Base-by-base conservation (phyloP, 1,140 invertebrate species). In the Octopus sinensis region DNA sequence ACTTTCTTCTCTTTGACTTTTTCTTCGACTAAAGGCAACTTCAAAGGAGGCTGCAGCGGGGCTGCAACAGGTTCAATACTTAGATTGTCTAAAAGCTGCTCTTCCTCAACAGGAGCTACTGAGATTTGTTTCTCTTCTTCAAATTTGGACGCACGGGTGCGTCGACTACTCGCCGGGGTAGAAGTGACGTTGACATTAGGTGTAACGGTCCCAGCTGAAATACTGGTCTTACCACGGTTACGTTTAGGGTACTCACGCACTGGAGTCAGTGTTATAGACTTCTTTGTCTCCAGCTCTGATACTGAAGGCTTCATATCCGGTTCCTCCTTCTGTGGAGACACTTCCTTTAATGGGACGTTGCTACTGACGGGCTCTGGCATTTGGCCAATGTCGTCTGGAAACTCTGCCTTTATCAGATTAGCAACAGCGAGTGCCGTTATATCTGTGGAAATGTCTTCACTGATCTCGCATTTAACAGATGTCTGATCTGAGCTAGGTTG, bases 391-490 rank as follows among this genome's bases (percentile, higher is more conserved):
- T 51, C 17, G 23, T 43, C 23, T 52, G 52, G 10, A 43, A 68
- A 80, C 43, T 80, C 79, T 68, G 79, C 54, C 62, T 80, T 71
- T 6, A 71, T 73, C 17, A 73, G 68, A 17, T 73, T 23, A 73
- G 68, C 68, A 13, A 73, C 68, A 73, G 68, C 68, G 30, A 73
- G 68, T 6, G 68, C 68, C 6, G 68, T 73, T 10, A 73, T 13
- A 17, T 73, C 68, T 23, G 68, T 73, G 6, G 30, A 9, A n/a
- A n/a, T 73, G 17, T 17, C 13, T 73, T 17, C 68, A 73, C 13
- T 23, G 17, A n/a, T 23, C 30, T 73, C 68, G 4, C 7, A 13
- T 17, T 73, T 73, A 73, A 13, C 68, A 7, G 68, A 12, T 9
- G 17, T 23, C 68, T 73, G 68, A 5, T 9, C 30, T 73, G 68